Evolutionary conservation across 2,797 vertebrate species (phyloP), one percentile per base, ranked within the genome.

Genomic region (Tauraco hartlaubi): DNA sequence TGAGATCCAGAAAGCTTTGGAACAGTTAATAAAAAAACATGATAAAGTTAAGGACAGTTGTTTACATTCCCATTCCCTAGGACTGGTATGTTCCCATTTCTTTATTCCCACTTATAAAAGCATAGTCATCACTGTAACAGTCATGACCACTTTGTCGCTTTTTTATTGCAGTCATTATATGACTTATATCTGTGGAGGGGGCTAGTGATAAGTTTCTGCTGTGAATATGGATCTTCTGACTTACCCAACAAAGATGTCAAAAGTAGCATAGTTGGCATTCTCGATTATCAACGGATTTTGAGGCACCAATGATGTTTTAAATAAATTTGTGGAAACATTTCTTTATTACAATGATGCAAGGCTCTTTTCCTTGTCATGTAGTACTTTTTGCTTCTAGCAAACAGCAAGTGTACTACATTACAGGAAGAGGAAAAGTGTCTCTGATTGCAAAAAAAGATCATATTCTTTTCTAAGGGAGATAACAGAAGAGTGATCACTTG

Each of bases 311-410:
- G 37, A 77, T 14, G 33, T 56, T 94, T 74, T 31, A 68, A 77
- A 48, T 58, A 71, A 80, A 71, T 73, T 29, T 44, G 20, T 67
- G 33, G 43, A 75, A 88, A 55, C 7, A 5, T 37, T 72, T 59
- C 22, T 19, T 75, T 41, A 15, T 33, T 4, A 5, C 43, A 29
- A 68, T 39, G 44, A 33, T 74, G 20, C 0, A 0, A 16, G n/a
- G 18, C 19, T 68, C 20, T 83, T 63, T 54, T 51, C 13, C 23
- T 31, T 46, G 19, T 35, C 23, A 28, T 16, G 3, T 35, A 51
- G 31, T 46, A 28, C 5, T 33, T 85, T 52, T 61, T 56, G 7
- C n/a, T 92, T 86, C 22, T 85, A 59, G 15, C 12, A 55, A 48
- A n/a, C 14, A 67, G 13, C 8, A 41, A 37, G 19, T 63, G 5